Conservation (phyloP, 2,888 invertebrate species). For the Metellina segmentata region DNA sequence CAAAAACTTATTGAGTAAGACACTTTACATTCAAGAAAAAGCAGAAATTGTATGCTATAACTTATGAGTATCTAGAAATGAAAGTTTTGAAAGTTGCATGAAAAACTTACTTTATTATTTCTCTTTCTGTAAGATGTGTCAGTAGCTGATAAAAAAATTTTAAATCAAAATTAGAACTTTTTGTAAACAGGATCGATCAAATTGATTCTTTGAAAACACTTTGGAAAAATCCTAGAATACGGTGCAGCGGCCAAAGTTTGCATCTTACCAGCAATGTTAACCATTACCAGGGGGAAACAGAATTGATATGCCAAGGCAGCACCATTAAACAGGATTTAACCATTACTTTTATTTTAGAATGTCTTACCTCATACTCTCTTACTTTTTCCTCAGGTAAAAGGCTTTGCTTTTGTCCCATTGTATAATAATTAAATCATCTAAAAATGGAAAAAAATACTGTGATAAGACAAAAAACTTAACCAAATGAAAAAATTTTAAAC, state of each 20-base stretch:
- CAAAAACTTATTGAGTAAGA: background rate
- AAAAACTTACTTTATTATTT: constrained; percentile 48
- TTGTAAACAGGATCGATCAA: background rate
- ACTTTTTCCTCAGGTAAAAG: constrained; percentile 57
- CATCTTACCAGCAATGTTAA: background rate
- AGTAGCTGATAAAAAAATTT: constrained; percentile 19
- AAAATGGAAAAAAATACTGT: background rate
- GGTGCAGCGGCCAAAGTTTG: background rate
- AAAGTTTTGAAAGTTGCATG: background rate
- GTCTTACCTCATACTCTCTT: constrained; percentile 46
- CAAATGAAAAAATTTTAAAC: no score
- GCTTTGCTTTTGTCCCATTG: constrained; percentile 28
- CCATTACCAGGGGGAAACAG: background rate
- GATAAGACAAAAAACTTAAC: background rate
- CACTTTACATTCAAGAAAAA: background rate
- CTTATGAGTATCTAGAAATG: background rate
- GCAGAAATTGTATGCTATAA: background rate
- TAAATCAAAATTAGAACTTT: background rate
- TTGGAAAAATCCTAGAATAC: background rate
- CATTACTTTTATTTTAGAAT: background rate
- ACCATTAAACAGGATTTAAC: background rate
- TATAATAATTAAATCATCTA: background rate
- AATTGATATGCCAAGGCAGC: background rate
- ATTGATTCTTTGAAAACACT: background rate
- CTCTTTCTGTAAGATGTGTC: constrained; percentile 45